Percentiles rank a stretch among this genome's conserved stretches.
These are phyloP conservation scores for Lytechinus pictus DNA, from an alignment of 35 echinoderm and acorn worm genomes.

Conservation along the genomic window DNA sequence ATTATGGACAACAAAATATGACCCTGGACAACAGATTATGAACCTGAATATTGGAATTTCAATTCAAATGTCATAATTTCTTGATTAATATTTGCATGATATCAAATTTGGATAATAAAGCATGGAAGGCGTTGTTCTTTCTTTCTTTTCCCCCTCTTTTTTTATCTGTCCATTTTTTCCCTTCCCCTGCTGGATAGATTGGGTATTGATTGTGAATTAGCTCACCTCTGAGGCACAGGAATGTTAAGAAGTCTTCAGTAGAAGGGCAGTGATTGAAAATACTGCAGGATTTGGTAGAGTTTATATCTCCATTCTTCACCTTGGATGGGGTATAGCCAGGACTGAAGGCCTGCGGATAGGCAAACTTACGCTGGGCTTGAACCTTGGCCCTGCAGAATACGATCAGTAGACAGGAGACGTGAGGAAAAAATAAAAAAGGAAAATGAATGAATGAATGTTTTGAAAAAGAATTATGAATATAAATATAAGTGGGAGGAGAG, in stretches of 20 bases:
- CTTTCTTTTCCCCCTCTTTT: not conserved
- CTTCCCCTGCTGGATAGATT: not conserved
- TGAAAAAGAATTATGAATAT: not conserved
- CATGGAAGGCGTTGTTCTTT: no score
- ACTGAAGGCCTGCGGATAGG: conserved; percentile 61
- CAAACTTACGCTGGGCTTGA: conserved; percentile 71
- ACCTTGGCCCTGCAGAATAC: conserved; percentile 46
- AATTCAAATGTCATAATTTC: no score
- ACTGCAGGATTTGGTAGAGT: conserved; percentile 42
- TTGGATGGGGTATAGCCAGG: conserved; percentile 71
- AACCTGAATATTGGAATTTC: no score
- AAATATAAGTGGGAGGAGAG: not conserved
- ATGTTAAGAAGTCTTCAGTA: conserved; percentile 99
- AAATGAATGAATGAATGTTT: not conserved
- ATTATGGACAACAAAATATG: no score
- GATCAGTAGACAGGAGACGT: not conserved
- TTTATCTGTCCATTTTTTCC: not conserved
- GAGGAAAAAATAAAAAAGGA: not conserved
- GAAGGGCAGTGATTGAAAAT: conserved; percentile 83
- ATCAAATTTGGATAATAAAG: no score
- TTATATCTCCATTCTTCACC: conserved; percentile 34
- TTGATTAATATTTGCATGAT: no score
- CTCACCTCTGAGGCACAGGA: conserved; percentile 97
- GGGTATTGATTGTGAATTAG: not conserved
- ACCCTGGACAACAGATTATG: no score